phyloP scores from a whole-genome alignment of 2,888 invertebrate genomes.

The Erebia aethiops region DNA sequence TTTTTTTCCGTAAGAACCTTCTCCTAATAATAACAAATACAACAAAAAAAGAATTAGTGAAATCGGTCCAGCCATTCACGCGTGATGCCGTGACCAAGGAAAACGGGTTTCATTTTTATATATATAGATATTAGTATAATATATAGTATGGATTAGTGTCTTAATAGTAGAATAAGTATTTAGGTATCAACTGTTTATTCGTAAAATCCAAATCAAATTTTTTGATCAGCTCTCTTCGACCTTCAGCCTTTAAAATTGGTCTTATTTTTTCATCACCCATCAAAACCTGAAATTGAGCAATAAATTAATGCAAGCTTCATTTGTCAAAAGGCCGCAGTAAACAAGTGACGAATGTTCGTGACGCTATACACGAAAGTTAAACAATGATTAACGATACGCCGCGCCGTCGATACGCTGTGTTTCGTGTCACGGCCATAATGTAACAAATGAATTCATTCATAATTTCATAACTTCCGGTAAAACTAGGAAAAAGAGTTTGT shows the following conservation, averaged over 20 bases:
- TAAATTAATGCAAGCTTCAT: conserved; percentile 22
- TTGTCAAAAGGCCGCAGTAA: conserved; percentile 24
- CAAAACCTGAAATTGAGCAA: background rate
- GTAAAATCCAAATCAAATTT: background rate
- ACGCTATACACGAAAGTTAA: conserved; percentile 31
- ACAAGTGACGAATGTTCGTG: conserved; percentile 31
- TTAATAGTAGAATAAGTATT: too few relatives aligned
- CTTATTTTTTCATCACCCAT: background rate
- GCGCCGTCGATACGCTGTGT: conserved; percentile 24
- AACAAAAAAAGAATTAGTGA: too few relatives aligned
- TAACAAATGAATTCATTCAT: conserved; percentile 7
- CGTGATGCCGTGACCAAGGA: too few relatives aligned
- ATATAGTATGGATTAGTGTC: too few relatives aligned
- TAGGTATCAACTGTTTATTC: too few relatives aligned
- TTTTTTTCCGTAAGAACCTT: too few relatives aligned
- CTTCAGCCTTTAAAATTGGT: conserved; percentile 3
- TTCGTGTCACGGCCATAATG: background rate
- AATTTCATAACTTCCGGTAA: too few relatives aligned
- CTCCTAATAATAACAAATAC: too few relatives aligned
- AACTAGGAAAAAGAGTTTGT: too few relatives aligned
- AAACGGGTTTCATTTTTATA: too few relatives aligned
- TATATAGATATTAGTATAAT: too few relatives aligned
- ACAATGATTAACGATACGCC: conserved; percentile 36
- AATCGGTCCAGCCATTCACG: too few relatives aligned
- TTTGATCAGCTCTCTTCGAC: background rate